Evolutionary conservation across 1,140 invertebrate species (phyloP), one percentile per base, ranked within the genome.

Genomic region (Diprion similis): DNA sequence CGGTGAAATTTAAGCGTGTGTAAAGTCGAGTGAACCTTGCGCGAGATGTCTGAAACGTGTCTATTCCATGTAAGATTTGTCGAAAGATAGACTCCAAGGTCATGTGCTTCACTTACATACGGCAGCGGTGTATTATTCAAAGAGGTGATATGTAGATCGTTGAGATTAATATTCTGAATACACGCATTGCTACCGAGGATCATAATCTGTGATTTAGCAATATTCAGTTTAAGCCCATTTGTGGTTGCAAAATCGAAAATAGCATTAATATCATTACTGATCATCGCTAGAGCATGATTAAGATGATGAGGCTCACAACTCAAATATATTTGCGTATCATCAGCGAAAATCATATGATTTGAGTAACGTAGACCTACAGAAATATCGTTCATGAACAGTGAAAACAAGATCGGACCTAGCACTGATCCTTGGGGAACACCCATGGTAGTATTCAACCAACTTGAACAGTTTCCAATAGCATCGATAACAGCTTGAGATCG

Each of bases 401-500:
- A n/a, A n/a, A n/a, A n/a, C n/a, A n/a, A n/a, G n/a, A n/a, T n/a
- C n/a, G n/a, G n/a, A n/a, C n/a, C n/a, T n/a, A n/a, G n/a, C n/a
- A n/a, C n/a, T n/a, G n/a, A n/a, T n/a, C n/a, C 51, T 59, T 59
- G 51, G n/a, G 51, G 51, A 10, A 59, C 51, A 59, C 51, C 51
- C 10, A n/a, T 10, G 10, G 51, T 59, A 10, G n/a, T n/a, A 59
- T 10, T 59, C 10, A 59, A n/a, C 51, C 51, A 59, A 10, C n/a
- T 10, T n/a, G 51, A 59, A 59, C 10, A 10, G n/a, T 59, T 59
- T 10, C n/a, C n/a, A n/a, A 10, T 10, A 10, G 10, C 51, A n/a
- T 59, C 51, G n/a, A n/a, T n/a, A n/a, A n/a, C n/a, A n/a, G n/a
- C n/a, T n/a, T n/a, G n/a, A n/a, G n/a, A n/a, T n/a, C 51, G 51